phyloP scores from a whole-genome alignment of 1,140 invertebrate species.

The Holcopasites calliopsidis region DNA sequence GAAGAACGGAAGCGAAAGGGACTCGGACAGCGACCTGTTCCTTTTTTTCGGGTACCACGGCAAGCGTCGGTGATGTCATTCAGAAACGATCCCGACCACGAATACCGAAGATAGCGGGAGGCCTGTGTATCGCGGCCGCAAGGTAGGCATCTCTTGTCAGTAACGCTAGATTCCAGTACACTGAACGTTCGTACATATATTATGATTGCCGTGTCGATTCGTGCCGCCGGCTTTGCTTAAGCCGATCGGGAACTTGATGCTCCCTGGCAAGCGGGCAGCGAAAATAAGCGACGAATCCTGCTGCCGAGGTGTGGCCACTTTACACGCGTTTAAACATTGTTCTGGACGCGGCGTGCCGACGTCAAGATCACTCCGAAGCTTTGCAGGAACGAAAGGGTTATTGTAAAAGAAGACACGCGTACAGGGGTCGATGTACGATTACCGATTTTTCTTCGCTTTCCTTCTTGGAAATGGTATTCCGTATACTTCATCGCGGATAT shows the following conservation, averaged over 20 bases:
- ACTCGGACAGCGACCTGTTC: no score
- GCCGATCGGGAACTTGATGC: conserved; percentile 63
- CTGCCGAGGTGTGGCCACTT: neutral
- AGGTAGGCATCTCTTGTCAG: conserved; percentile 68
- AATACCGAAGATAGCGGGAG: conserved; percentile 52
- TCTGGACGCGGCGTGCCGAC: neutral
- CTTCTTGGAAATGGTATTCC: neutral
- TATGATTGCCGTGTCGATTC: conserved; percentile 73
- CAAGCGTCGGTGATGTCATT: conserved; percentile 20
- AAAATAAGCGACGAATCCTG: conserved; percentile 30
- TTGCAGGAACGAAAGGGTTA: no score
- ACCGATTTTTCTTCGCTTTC: neutral
- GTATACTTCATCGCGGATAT: neutral
- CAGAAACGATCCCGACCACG: conserved; percentile 37
- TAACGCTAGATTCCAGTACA: conserved; percentile 71
- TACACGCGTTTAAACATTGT: no score
- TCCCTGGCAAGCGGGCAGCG: conserved; percentile 56
- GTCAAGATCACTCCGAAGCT: no score
- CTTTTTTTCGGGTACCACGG: neutral
- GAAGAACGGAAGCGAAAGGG: neutral
- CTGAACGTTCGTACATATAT: conserved; percentile 73
- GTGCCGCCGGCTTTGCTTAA: conserved; percentile 65
- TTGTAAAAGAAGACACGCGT: no score
- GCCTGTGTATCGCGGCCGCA: conserved; percentile 48
- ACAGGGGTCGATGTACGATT: no score